phyloP scores from a whole-genome alignment of 2,113 vertebrate species.

The Phrynosoma blainvillii region DNA sequence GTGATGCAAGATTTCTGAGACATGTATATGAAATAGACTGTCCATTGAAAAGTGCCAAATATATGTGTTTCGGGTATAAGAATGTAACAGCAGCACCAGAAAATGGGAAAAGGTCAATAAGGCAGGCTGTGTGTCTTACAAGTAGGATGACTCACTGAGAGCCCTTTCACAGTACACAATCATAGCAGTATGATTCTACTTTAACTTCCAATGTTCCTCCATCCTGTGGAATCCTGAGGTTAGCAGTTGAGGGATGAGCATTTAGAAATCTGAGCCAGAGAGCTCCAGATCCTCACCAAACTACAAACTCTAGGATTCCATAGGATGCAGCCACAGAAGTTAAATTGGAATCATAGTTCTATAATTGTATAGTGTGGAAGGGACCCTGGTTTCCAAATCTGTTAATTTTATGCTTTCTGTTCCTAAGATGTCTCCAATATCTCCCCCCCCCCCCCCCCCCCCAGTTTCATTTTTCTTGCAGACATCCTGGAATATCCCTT shows the following conservation, averaged over 20 bases:
- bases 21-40: neutral
- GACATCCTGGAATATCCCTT: conserved; percentile 25
- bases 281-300: no score
- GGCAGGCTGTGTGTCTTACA: conserved; percentile 3
- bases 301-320: no score
- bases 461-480: neutral
- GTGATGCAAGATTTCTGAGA: neutral
- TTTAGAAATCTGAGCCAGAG: no score
- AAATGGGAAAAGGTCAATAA: neutral
- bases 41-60: neutral
- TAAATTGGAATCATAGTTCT: no score
- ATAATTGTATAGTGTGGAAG: no score
- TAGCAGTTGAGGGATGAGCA: no score
- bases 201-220: no score
- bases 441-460: no score
- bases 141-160: neutral
- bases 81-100: neutral
- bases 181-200: no score
- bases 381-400: neutral
- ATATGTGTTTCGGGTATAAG: neutral
- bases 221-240: no score
- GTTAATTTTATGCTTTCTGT: conserved; percentile 22
- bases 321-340: no score
- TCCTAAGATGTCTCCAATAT: neutral
- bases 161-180: no score